phyloP scores from a whole-genome alignment of 2,888 invertebrate genomes.

The Aquatica leii region DNA sequence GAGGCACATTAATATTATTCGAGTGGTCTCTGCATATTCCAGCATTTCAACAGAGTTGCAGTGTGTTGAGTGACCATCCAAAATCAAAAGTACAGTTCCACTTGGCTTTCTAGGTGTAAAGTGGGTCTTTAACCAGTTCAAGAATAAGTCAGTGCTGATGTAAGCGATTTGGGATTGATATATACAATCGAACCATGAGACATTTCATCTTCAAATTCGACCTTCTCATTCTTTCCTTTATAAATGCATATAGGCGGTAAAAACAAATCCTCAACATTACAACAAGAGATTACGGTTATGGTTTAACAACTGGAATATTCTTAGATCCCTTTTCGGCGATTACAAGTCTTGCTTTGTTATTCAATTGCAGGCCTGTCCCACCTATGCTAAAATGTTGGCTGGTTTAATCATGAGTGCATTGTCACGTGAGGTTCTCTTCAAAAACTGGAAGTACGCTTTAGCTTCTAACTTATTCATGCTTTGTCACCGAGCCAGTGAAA shows the following conservation, averaged over 20 bases:
- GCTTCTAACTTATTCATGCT: background rate
- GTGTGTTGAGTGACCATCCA: background rate
- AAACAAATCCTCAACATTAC: background rate
- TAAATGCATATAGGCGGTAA: background rate
- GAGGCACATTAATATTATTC: background rate
- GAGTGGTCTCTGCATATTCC: background rate
- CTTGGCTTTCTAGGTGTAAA: background rate
- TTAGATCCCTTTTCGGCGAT: background rate
- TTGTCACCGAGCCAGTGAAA: background rate
- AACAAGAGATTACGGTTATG: background rate
- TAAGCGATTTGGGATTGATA: background rate
- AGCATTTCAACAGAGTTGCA: background rate
- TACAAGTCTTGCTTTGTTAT: no score
- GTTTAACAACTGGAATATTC: background rate
- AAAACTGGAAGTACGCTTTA: background rate
- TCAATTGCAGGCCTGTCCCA: background rate
- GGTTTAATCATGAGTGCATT: background rate
- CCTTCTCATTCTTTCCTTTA: background rate
- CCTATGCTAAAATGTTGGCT: background rate
- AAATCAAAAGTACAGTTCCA: background rate
- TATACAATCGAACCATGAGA: background rate
- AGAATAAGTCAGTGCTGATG: background rate
- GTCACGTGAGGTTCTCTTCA: background rate
- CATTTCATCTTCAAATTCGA: background rate
- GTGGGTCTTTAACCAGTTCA: constrained; percentile 39